Conservation (phyloP, 2,797 vertebrate species). For the Malacoraja senta region DNA sequence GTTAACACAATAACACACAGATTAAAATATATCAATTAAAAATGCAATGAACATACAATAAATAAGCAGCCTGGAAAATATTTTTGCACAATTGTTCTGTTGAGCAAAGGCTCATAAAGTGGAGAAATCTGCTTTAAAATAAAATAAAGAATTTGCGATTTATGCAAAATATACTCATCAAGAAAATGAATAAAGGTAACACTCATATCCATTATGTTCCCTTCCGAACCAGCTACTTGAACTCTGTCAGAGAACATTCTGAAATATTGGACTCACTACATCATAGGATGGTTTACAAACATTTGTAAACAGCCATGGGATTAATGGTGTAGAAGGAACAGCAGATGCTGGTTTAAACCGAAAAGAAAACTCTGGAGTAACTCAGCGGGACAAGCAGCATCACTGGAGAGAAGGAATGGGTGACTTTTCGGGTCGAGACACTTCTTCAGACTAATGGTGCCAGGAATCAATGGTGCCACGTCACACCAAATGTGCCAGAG, state of each 20-base stretch:
- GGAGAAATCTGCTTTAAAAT: background rate
- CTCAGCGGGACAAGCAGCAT: too few relatives aligned
- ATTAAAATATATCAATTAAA: too few relatives aligned
- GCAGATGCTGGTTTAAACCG: too few relatives aligned
- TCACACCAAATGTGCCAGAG: background rate
- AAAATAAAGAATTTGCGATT: background rate
- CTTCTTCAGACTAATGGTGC: too few relatives aligned
- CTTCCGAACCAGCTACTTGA: background rate
- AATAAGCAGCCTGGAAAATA: background rate
- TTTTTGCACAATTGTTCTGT: background rate
- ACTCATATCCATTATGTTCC: background rate
- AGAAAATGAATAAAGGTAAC: background rate
- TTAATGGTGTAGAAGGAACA: background rate
- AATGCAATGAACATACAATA: too few relatives aligned
- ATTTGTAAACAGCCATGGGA: background rate
- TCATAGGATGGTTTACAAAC: background rate
- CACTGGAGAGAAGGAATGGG: too few relatives aligned
- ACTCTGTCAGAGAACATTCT: background rate
- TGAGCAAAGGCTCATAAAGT: background rate
- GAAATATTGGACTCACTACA: too few relatives aligned
- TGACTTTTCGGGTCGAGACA: too few relatives aligned
- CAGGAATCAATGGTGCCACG: background rate
- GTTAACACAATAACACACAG: too few relatives aligned
- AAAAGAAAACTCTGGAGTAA: too few relatives aligned
- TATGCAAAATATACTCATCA: background rate